Base-by-base conservation (phyloP, 2,888 invertebrate genomes). In the Cephus spinipes region DNA sequence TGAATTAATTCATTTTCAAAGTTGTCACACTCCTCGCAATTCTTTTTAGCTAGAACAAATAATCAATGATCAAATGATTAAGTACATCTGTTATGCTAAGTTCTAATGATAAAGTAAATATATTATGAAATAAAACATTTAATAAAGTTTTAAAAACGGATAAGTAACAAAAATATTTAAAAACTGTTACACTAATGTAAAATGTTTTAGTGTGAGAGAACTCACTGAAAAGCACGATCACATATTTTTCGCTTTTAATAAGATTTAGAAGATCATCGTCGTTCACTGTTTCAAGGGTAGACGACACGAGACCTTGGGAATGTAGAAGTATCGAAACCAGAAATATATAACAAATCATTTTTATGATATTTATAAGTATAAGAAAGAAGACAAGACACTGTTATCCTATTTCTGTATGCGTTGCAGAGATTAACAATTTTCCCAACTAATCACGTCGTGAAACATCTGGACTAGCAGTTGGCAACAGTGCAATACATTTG, bases 201-300 rank as follows among this genome's bases (percentile, higher is more conserved):
- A 36, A 36, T 74, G 35, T 35, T 35, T 12, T 3, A 35, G 12
- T 35, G 35, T 12, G 35, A 78, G 68, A 79, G 68, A 89, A 94
- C 96, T 95, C 93, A 96, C 97, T 94, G 90, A 97, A 97, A 78
- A 97, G 92, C 74, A 95, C 95, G 81, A 97, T 93, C 78, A 97
- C 95, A 92, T 96, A 96, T 92, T 96, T 96, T 92, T 96, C 96
- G 77, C 94, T 94, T 90, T 94, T 94, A 81, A 97, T 95, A 75
- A 96, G 92, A 90, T 96, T 95, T 78, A 97, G 93, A 81, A 97
- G 93, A 86, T 97, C 97, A 83, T 96, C 95, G 88, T 97, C 97
- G 89, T 93, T 95, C 23, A 97, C 95, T 81, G 92, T 93, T 90
- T 95, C 95, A 79, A 96, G 92, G 15, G 81, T 79, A 6, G 84